phyloP scores from a whole-genome alignment of 2,888 invertebrate genomes.

The Pristionchus mayeri region DNA sequence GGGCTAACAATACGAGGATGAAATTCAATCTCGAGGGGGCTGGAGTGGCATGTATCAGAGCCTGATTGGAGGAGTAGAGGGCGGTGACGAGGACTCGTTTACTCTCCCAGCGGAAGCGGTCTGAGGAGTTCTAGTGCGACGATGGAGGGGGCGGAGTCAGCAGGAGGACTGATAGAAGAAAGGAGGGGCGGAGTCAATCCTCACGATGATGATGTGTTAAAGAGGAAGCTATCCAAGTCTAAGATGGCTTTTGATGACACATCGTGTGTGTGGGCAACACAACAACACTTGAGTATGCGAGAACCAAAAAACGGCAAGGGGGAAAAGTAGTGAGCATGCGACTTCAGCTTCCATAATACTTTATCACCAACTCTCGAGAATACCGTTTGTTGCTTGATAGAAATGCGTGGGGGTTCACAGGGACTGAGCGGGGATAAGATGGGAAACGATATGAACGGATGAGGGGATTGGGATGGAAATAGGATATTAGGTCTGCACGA shows the following conservation, averaged over 20 bases:
- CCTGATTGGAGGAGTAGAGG: not conserved
- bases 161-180: conserved; percentile 33
- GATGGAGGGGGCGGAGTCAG: conserved; percentile 7
- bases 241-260: not conserved
- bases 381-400: not conserved
- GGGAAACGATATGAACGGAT: not conserved
- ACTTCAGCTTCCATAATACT: not conserved
- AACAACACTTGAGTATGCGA: conserved; percentile 13
- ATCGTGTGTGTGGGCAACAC: not conserved
- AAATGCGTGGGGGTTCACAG: not conserved
- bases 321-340: not conserved
- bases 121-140: conserved; percentile 3
- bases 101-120: not conserved
- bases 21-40: not conserved
- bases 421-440: conserved; percentile 12
- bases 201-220: not conserved
- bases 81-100: not conserved
- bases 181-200: conserved; percentile 23
- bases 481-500: conserved; percentile 60
- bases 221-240: not conserved
- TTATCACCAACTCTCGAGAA: conserved; percentile 30
- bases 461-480: not conserved
- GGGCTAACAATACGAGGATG: conserved; percentile 5
- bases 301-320: not conserved
- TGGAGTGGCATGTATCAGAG: not conserved